Evolutionary conservation across 2,797 vertebrate genomes (phyloP).

Genomic region (Urosaurus nigricauda): DNA sequence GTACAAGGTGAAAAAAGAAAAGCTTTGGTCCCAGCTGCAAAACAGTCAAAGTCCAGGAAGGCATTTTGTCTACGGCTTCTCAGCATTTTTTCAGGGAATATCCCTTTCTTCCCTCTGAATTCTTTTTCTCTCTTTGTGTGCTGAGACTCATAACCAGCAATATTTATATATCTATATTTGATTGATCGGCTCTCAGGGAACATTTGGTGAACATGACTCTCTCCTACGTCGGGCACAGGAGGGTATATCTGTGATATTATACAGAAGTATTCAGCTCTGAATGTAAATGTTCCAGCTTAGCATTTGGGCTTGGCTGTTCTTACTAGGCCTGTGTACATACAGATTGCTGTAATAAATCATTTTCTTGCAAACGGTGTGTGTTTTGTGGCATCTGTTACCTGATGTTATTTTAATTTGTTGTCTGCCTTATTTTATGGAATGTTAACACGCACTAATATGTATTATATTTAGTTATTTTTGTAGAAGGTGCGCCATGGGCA

Average conservation of each 20-base stretch:
- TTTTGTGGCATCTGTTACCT: not conserved
- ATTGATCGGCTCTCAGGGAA: not conserved
- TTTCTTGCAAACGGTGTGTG: conserved; percentile 3
- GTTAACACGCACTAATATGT: too few relatives aligned
- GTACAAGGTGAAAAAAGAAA: not conserved
- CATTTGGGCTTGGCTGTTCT: conserved; percentile 9
- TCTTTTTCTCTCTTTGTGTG: not conserved
- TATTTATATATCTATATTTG: too few relatives aligned
- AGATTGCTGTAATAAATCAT: conserved; percentile 51
- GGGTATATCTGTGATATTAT: not conserved
- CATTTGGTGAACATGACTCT: accelerated
- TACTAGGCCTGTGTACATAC: not conserved
- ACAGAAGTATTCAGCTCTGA: not conserved
- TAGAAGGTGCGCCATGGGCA: too few relatives aligned
- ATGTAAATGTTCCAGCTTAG: accelerated
- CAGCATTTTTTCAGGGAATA: not conserved
- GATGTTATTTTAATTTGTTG: too few relatives aligned
- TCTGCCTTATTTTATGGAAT: too few relatives aligned
- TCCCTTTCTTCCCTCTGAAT: too few relatives aligned
- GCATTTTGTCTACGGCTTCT: accelerated
- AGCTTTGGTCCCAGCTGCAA: too few relatives aligned
- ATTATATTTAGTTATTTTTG: too few relatives aligned
- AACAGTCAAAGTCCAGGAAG: not conserved
- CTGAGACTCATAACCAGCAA: accelerated
- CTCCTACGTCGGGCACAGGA: accelerated